Base-by-base conservation (phyloP, 2,888 invertebrate genomes). In the Melinaea menophilus region DNA sequence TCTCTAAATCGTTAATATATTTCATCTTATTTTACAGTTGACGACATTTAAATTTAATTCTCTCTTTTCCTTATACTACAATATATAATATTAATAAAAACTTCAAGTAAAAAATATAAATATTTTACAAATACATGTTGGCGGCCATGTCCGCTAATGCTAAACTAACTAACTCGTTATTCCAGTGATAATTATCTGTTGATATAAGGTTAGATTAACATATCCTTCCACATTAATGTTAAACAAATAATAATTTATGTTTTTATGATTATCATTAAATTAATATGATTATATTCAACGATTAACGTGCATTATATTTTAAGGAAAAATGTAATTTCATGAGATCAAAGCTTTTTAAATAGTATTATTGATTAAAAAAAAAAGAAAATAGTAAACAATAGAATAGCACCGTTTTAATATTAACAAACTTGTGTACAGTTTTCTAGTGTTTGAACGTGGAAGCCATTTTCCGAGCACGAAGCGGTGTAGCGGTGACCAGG, bases 401-500 rank as follows among this genome's bases (percentile, higher is more conserved):
- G 51, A 51, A 51, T 51, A 51, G 31, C 31, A 31, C 22, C 51
- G 51, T n/a, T 51, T 31, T 51, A 3, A n/a, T 51, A 51, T 51
- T 51, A 31, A 51, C 51, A 31, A 31, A 51, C 51, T 61, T 37
- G 33, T n/a, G 35, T 56, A 35, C n/a, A 45, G 55, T 79, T 79
- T 77, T 77, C 75, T 78, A 77, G 77, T 75, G 79, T 79, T 80
- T 78, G 75, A 79, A 79, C 77, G 74, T 74, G 77, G 78, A 72
- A 73, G 77, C 73, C 72, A 75, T 80, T 82, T 80, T 79, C 78
- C 74, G 73, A 76, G 68, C 62, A 64, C 61, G 64, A 67, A 67
- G 69, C 74, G 76, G 78, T 78, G 73, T 84, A 86, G 87, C 87
- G 86, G 86, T 85, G 86, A 86, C 86, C 82, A 85, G 77, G 79